Conservation (phyloP, 2,888 invertebrate genomes). For the Sinodicranocentrus sp. region DNA sequence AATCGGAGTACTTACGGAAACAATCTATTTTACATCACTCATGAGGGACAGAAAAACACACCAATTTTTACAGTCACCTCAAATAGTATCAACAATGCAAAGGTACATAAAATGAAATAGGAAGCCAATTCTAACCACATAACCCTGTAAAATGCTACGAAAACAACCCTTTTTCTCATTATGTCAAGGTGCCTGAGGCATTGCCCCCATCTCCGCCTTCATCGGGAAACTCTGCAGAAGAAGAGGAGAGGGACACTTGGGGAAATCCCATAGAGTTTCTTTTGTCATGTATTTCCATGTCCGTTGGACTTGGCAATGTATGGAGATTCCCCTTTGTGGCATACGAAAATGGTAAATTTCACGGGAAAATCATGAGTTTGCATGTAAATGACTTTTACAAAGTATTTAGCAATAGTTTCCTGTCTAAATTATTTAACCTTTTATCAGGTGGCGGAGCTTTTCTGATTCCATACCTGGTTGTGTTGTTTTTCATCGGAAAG, state of each 20-base stretch:
- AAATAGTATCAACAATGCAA: slow-evolving; percentile 11
- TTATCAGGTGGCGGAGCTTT: slow-evolving; percentile 77
- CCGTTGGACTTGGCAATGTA: slow-evolving; percentile 55
- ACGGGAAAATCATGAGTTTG: no score
- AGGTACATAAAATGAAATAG: background rate
- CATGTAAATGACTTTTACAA: no score
- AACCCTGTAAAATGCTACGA: background rate
- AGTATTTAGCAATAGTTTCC: slow-evolving; percentile 60
- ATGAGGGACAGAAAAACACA: slow-evolving; percentile 26
- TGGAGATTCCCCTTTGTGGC: slow-evolving; percentile 67
- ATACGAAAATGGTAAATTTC: slow-evolving; percentile 70
- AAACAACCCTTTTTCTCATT: slow-evolving; percentile 6
- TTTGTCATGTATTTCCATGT: slow-evolving; percentile 46
- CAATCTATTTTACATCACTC: slow-evolving; percentile 49
- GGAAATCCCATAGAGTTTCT: slow-evolving; percentile 68
- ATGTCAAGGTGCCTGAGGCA: slow-evolving; percentile 38
- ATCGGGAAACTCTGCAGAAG: background rate
- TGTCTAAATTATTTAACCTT: slow-evolving; percentile 75
- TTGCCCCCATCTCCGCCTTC: slow-evolving; percentile 4
- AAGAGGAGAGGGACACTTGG: slow-evolving; percentile 58
- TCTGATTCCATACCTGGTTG: slow-evolving; percentile 77
- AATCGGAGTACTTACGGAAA: slow-evolving; percentile 43
- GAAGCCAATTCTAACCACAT: background rate
- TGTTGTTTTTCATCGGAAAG: slow-evolving; percentile 82
- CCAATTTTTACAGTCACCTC: slow-evolving; percentile 27